Percentiles rank a stretch among this genome's conserved stretches.
Conservation (phyloP, 1,140 invertebrate genomes). For the Drosophila willistoni region DNA sequence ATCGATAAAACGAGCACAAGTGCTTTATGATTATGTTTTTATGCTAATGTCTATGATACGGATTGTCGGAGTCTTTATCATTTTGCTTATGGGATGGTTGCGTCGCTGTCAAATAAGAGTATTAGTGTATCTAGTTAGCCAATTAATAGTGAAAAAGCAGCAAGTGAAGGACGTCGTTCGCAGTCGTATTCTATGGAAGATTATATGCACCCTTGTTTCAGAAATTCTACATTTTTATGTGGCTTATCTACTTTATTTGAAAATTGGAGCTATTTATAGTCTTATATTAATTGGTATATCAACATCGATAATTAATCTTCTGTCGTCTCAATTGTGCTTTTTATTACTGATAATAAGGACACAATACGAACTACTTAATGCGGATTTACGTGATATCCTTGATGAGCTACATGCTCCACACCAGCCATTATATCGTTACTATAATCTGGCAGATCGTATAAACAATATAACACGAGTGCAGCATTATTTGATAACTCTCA, state of each 20-base stretch:
- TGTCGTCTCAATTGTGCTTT: not conserved
- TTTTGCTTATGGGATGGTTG: not conserved
- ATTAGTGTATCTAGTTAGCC: not conserved
- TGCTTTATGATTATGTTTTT: conserved; percentile 1
- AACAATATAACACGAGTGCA: not conserved
- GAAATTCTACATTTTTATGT: not conserved
- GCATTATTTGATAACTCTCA: not conserved
- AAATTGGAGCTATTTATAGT: not conserved
- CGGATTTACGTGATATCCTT: not conserved
- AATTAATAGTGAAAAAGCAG: not conserved
- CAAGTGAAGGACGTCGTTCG: not conserved
- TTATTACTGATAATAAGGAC: not conserved
- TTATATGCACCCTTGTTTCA: not conserved
- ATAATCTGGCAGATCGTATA: not conserved
- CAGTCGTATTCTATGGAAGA: not conserved
- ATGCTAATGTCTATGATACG: not conserved
- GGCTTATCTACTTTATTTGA: not conserved
- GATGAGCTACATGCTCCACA: not conserved
- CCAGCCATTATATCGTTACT: not conserved
- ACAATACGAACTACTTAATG: not conserved
- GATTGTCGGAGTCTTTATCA: not conserved
- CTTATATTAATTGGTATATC: not conserved
- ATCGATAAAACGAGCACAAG: not conserved
- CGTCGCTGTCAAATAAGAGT: not conserved
- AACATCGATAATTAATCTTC: not conserved